Base-by-base conservation (phyloP, 2,113 vertebrate genomes). In the Leucoraja erinaceus region DNA sequence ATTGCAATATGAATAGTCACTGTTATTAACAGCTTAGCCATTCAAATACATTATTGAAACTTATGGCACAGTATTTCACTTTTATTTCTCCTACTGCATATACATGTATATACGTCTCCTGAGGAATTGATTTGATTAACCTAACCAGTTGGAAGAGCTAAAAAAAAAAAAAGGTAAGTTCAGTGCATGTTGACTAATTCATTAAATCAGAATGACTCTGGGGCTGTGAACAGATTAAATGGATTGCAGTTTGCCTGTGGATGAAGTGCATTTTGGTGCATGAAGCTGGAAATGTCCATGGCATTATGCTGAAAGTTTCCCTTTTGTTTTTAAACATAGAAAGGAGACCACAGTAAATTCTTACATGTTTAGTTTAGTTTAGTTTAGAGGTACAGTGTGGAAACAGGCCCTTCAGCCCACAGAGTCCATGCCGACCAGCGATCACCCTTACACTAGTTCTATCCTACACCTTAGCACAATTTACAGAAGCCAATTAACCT, bases 1-100 rank as follows among this genome's bases (percentile, higher is more conserved):
- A 90, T 25, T 22, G 63, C 33, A n/a, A 90, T 22, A 66, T 90
- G 12, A 66, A 90, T 68, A 90, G 88, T 90, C 88, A 47, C 18
- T 38, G 31, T 90, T 90, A 90, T 25, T 70, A 47, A 90, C 84
- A 31, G 63, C 16, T 68, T 90, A 7, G n/a, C n/a, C 14, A 90
- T 90, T 70, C 22, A 68, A 90, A 70, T 70, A 86, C 56, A 90
- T 70, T 12, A 38, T 90, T 70, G 18, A 72, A 38, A 68, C 31
- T 68, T 11, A 90, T 47, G 38, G 20, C 2, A 38, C 31, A 38
- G 20, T 86, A 86, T 28, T 61, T 90, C 9, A 63, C 18, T 47
- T 90, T 90, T 70, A 70, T 47, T 90, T 70, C 31, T 47, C 63
- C 66, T 31, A 90, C 31, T 70, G 18, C 88, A 90, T 16, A 79